phyloP scores from a whole-genome alignment of 2,888 invertebrate genomes.

The Ectemnius cavifrons region DNA sequence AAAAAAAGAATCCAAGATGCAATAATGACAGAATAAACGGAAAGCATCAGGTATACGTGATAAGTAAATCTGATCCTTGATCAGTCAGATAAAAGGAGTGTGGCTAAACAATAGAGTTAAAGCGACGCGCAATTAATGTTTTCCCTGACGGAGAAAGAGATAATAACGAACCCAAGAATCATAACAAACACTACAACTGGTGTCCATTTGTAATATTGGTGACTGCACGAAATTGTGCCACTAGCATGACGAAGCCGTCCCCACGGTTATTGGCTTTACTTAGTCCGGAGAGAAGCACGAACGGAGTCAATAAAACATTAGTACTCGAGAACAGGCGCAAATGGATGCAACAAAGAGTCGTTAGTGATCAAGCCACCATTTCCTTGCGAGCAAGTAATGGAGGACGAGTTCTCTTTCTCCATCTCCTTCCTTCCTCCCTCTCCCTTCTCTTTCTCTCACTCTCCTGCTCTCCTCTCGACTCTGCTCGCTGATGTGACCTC shows the following conservation, averaged over 20 bases:
- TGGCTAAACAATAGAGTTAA: conserved; percentile 53
- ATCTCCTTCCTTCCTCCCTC: conserved; percentile 27
- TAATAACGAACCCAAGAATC: conserved; percentile 60
- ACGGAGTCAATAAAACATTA: conserved; percentile 24
- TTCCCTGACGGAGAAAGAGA: conserved; percentile 50
- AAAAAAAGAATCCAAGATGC: conserved; percentile 8
- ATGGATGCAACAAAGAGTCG: conserved; percentile 67
- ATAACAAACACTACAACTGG: conserved; percentile 61
- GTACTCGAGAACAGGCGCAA: conserved; percentile 46
- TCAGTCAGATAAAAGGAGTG: conserved; percentile 42
- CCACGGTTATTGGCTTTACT: conserved; percentile 31
- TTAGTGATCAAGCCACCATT: conserved; percentile 72
- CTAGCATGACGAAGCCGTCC: conserved; percentile 48
- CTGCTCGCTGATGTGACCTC: conserved; percentile 55
- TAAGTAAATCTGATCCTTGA: conserved; percentile 38
- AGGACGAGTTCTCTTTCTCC: conserved; percentile 68
- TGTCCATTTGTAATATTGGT: conserved; percentile 44
- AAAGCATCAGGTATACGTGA: conserved; percentile 28
- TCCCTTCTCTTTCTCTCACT: conserved; percentile 32
- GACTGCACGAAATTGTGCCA: conserved; percentile 45
- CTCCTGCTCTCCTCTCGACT: conserved; percentile 45
- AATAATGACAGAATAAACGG: conserved; percentile 32
- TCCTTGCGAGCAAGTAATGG: conserved; percentile 74
- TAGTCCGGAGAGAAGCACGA: conserved; percentile 35
- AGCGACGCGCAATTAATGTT: conserved; percentile 68